phyloP scores from a whole-genome alignment of 37 sponge, comb jelly and placozoan genomes.

The Mnemiopsis leidyi region DNA sequence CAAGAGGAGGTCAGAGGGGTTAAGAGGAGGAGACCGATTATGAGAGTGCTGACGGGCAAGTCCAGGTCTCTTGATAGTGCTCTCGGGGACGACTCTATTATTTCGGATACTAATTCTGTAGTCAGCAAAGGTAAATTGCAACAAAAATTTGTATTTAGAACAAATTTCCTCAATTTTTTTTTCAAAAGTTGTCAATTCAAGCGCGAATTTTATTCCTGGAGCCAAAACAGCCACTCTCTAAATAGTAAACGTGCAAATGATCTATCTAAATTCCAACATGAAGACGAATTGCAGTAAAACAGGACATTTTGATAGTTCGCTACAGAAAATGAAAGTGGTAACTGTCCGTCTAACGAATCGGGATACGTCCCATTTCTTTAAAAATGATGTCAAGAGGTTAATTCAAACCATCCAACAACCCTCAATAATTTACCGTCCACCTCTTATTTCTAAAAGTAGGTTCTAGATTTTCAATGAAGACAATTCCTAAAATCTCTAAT shows the following conservation, averaged over 20 bases:
- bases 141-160: not conserved
- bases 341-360: slow-evolving; percentile 59
- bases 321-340: not conserved
- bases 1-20: not conserved
- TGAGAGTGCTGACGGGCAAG: not conserved
- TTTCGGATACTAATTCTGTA: not conserved
- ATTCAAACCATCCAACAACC: slow-evolving; percentile 40
- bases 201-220: not conserved
- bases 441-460: slow-evolving; percentile 15
- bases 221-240: too few relatives aligned
- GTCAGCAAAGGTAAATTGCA: not conserved
- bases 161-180: not conserved
- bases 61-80: slow-evolving; percentile 52
- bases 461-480: too few relatives aligned
- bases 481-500: too few relatives aligned
- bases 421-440: slow-evolving; percentile 27
- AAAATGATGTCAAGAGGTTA: slow-evolving; percentile 38
- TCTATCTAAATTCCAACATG: too few relatives aligned
- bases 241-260: too few relatives aligned
- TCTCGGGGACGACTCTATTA: slow-evolving; percentile 31
- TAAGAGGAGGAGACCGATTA: not conserved
- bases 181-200: too few relatives aligned
- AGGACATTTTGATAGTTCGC: too few relatives aligned
- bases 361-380: not conserved
- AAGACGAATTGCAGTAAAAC: too few relatives aligned